Base-by-base conservation (phyloP, 23 tunicate species). In the Ciona savignyi region DNA sequence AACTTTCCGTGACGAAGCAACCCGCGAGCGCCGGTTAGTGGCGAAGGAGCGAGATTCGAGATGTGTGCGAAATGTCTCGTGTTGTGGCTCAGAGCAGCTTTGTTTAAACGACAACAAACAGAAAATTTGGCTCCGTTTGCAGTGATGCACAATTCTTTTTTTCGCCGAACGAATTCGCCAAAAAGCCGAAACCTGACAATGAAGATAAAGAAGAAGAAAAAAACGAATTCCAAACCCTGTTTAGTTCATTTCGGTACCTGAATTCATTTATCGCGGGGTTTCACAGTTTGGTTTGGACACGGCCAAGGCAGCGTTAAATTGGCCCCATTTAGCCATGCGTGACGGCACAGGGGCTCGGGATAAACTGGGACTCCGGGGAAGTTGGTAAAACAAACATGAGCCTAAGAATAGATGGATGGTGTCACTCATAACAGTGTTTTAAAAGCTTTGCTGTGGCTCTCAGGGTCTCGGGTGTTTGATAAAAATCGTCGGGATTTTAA, bases 291-390 rank as follows among this genome's bases (percentile, higher is more conserved):
- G 56, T 9, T 42, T 6, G 15, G 56, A 42, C 56, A 42, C 56
- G 15, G 56, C 56, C 56, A 42, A 42, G 11, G 56, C 56, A 42
- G 56, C 56, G 56, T 42, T 42, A 42, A 42, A 42, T 42, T 42
- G 56, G 56, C 9, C 56, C 56, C 56, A 42, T 9, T 42, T 15
- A 42, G 56, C 56, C 56, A 42, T 42, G 56, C 56, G 56, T 42
- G 56, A 42, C 56, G 11, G 15, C 56, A n/a, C n/a, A n/a, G 56
- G 56, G 56, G 56, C 15, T 15, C 15, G 56, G 56, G 56, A 42
- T 42, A 42, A 42, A 42, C 56, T 42, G 56, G 56, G 56, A 42
- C 56, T 15, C 56, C 56, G 56, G 56, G 56, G 56, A 42, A 42
- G 56, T 42, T 42, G 9, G 56, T 42, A 42, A 42, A 42, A 42